phyloP scores from a whole-genome alignment of 2,797 vertebrate species.

The Acropternis orthonyx region DNA sequence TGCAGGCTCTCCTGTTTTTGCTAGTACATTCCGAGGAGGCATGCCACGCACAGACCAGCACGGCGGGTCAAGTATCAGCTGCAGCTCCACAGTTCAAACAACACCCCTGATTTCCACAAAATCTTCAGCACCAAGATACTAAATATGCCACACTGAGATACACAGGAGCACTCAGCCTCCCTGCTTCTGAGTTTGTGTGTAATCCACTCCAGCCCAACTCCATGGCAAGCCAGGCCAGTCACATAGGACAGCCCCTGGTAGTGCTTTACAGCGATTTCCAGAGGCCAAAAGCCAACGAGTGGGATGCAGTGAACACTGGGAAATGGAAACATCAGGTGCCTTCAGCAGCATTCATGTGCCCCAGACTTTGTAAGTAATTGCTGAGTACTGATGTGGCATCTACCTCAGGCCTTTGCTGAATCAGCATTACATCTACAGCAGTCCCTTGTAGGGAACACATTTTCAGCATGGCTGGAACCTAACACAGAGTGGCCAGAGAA shows the following conservation, averaged over 20 bases:
- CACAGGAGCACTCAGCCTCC: neutral
- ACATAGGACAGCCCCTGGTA: neutral
- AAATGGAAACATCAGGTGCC: neutral
- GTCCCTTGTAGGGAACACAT: rapidly evolving
- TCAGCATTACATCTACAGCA: neutral
- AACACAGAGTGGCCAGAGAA: neutral
- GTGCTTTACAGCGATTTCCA: neutral
- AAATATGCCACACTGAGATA: neutral
- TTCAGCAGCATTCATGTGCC: neutral
- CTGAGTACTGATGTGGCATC: neutral
- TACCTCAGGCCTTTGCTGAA: neutral
- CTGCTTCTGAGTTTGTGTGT: neutral
- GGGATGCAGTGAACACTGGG: neutral
- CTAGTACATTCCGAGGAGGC: neutral
- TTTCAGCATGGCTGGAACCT: neutral
- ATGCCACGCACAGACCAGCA: neutral
- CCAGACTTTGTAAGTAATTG: neutral
- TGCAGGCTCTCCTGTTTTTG: neutral
- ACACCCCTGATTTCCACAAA: neutral
- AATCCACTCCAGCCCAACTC: neutral
- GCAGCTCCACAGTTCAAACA: neutral
- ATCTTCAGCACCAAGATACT: neutral
- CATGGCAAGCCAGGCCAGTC: neutral
- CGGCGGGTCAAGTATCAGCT: neutral
- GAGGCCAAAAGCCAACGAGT: neutral